Conservation (phyloP, 2,797 vertebrate genomes). For the Potorous gilbertii region DNA sequence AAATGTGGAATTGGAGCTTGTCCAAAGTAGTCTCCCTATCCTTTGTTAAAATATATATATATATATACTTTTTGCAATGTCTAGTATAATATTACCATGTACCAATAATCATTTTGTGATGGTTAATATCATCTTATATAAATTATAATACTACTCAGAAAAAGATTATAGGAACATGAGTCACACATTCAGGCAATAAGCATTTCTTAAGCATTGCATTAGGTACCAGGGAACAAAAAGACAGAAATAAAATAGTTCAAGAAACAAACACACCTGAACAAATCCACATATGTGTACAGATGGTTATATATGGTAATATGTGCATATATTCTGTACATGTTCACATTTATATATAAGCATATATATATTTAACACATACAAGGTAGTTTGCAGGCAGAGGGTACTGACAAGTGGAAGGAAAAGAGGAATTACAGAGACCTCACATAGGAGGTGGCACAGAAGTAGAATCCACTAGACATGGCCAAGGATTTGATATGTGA, state of each 20-base stretch:
- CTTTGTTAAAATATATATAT: not conserved
- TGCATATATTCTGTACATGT: not conserved
- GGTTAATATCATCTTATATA: slow-evolving; percentile 2
- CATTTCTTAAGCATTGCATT: not conserved
- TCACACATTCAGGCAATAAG: not conserved
- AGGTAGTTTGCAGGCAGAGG: not conserved
- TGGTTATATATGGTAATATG: not conserved
- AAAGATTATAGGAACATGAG: not conserved
- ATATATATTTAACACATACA: not conserved
- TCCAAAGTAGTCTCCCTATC: not conserved
- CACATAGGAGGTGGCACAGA: not conserved
- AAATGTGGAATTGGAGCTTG: not conserved
- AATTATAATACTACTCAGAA: slow-evolving; percentile 12
- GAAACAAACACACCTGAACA: not conserved
- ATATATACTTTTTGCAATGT: slow-evolving; percentile 5
- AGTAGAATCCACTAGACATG: not conserved
- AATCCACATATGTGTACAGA: not conserved
- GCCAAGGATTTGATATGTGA: not conserved
- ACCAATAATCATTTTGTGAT: slow-evolving; percentile 35
- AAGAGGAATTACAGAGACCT: not conserved
- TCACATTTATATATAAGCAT: not conserved
- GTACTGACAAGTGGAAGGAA: not conserved
- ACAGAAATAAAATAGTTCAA: not conserved
- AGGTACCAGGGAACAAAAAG: slow-evolving; percentile 34
- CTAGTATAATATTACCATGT: slow-evolving; percentile 8